Percentiles rank a stretch among this genome's conserved stretches.
phyloP scores from a whole-genome alignment of 2,113 vertebrate species.

The Eleginops maclovinus region DNA sequence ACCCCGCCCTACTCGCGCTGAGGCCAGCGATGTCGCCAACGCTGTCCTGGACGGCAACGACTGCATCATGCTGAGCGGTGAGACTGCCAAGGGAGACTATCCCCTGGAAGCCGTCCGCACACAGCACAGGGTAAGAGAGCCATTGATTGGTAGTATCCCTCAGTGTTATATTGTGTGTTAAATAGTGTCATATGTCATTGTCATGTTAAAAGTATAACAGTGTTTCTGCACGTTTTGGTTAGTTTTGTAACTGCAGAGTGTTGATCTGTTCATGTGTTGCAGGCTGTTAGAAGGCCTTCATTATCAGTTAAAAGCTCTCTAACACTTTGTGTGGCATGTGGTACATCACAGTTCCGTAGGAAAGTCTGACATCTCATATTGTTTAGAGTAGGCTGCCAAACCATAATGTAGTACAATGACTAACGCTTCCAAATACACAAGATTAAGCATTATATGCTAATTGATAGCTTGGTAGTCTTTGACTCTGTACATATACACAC shows the following conservation, averaged over 20 bases:
- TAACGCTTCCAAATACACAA: neutral
- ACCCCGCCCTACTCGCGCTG: constrained; percentile 94
- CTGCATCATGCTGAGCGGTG: constrained; percentile 98
- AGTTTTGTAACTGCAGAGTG: neutral
- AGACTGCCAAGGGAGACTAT: constrained; percentile 98
- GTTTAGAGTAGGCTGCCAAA: neutral
- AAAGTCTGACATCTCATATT: neutral
- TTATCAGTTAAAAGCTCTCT: neutral
- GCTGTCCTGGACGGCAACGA: constrained; percentile 96
- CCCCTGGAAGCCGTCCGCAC: constrained; percentile 94
- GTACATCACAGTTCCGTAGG: neutral
- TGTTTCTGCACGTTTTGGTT: constrained; percentile 13
- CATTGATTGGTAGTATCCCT: neutral
- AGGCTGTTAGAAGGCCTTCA: neutral
- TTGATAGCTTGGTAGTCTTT: neutral
- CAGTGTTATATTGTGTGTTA: too few species aligned
- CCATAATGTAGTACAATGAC: neutral
- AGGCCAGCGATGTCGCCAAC: constrained; percentile 96
- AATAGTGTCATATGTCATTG: too few species aligned
- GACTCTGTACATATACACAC: neutral
- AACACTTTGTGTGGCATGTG: neutral
- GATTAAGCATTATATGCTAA: neutral
- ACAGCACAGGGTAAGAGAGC: constrained; percentile 90
- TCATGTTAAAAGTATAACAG: neutral
- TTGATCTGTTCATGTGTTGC: neutral